A percentile compares a stretch with the other conserved stretches of the same genome.
phyloP scores from a whole-genome alignment of 2,888 invertebrate genomes.

The Flexamia atlantica region DNA sequence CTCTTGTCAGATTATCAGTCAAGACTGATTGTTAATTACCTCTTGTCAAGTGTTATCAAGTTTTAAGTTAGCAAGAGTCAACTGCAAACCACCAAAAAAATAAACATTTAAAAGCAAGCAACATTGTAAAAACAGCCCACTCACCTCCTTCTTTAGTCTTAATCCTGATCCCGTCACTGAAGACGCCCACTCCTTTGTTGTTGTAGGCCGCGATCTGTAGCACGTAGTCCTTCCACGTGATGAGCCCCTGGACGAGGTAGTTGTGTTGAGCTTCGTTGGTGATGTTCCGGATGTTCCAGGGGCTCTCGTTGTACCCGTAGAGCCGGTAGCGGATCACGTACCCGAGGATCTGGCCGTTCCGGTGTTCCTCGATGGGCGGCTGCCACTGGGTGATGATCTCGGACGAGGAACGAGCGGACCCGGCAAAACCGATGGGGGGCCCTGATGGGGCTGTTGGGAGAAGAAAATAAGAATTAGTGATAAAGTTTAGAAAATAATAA shows the following conservation, averaged over 20 bases:
- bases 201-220: conserved; percentile 98
- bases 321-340: conserved; percentile 95
- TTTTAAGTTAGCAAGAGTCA: too few relatives aligned
- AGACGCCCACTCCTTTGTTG: conserved; percentile 96
- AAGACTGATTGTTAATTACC: too few relatives aligned
- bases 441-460: conserved; percentile 92
- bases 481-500: too few relatives aligned
- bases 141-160: conserved; percentile 94
- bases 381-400: conserved; percentile 99
- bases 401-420: conserved; percentile 94
- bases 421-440: conserved; percentile 96
- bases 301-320: conserved; percentile 93
- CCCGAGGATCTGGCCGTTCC: conserved; percentile 96
- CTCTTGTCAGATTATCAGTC: too few relatives aligned
- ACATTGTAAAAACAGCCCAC: too few relatives aligned
- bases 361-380: conserved; percentile 94
- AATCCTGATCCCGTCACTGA: conserved; percentile 93
- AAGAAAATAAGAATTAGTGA: too few relatives aligned
- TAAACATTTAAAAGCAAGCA: too few relatives aligned
- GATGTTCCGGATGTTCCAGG: conserved; percentile 93
- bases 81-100: too few relatives aligned
- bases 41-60: too few relatives aligned
- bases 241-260: conserved; percentile 93
- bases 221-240: conserved; percentile 98
- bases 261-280: conserved; percentile 95